Conservation (phyloP, 2,888 invertebrate species). For the Nasonia oneida region DNA sequence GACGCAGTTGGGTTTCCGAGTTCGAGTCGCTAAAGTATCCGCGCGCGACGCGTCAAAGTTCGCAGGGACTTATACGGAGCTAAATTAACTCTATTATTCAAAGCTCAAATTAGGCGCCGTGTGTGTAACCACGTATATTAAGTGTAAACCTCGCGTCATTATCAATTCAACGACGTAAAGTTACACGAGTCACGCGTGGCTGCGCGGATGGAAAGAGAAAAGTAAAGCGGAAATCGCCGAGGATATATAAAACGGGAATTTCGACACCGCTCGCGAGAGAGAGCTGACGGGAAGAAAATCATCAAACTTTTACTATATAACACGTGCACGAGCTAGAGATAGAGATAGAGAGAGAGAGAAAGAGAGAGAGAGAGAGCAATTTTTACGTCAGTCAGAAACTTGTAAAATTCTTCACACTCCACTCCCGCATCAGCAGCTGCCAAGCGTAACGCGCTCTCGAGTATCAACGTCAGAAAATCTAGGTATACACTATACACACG, state of each 20-base stretch:
- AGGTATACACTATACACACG: neutral
- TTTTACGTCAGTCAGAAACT: constrained; percentile 8
- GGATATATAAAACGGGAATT: neutral
- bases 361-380: neutral
- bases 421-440: neutral
- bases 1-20: no score
- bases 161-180: neutral
- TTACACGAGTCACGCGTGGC: neutral
- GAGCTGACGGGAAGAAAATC: neutral
- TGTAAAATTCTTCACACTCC: constrained; percentile 10
- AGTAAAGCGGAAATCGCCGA: neutral
- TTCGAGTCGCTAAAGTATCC: no score
- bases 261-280: no score
- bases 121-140: no score
- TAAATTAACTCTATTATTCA: no score
- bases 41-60: no score
- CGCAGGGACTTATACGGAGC: no score
- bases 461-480: constrained; percentile 13
- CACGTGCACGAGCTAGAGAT: neutral
- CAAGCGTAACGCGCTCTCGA: constrained; percentile 6
- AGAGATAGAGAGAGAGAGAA: neutral
- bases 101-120: no score
- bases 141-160: no score
- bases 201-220: neutral
- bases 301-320: neutral